phyloP scores from a whole-genome alignment of 2,888 invertebrate genomes.

The Lochmaea capreae region DNA sequence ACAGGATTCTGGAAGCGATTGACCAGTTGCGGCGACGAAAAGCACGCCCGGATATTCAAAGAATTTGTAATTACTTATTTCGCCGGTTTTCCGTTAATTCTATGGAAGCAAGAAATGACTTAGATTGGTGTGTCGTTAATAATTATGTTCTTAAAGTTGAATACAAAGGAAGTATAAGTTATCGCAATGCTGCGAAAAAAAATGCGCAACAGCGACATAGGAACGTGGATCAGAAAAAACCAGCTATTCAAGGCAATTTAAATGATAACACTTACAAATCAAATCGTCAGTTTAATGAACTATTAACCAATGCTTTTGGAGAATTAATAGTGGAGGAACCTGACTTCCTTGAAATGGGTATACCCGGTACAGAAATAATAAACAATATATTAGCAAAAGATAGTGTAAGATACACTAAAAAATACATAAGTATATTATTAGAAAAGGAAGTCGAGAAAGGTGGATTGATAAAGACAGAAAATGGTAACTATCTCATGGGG shows the following conservation, averaged over 20 bases:
- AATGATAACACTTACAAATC: slow-evolving; percentile 52
- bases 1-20: slow-evolving; percentile 84
- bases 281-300: slow-evolving; percentile 59
- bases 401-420: slow-evolving; percentile 72
- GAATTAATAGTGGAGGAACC: slow-evolving; percentile 79
- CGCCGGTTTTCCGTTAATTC: slow-evolving; percentile 79
- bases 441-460: slow-evolving; percentile 78
- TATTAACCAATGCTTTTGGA: slow-evolving; percentile 77
- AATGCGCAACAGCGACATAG: slow-evolving; percentile 67
- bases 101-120: slow-evolving; percentile 76
- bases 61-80: slow-evolving; percentile 85
- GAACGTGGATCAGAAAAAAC: slow-evolving; percentile 32
- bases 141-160: slow-evolving; percentile 85
- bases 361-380: slow-evolving; percentile 76
- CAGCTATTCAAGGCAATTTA: slow-evolving; percentile 38
- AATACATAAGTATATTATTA: slow-evolving; percentile 74
- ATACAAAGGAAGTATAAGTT: slow-evolving; percentile 88
- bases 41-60: slow-evolving; percentile 84
- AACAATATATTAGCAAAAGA: slow-evolving; percentile 75
- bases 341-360: slow-evolving; percentile 77
- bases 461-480: slow-evolving; percentile 74
- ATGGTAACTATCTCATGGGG: slow-evolving; percentile 77
- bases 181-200: slow-evolving; percentile 82
- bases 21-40: slow-evolving; percentile 86
- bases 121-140: slow-evolving; percentile 80